Evolutionary conservation across 2,113 vertebrate genomes (phyloP).

Genomic region (Pungitius pungitius): DNA sequence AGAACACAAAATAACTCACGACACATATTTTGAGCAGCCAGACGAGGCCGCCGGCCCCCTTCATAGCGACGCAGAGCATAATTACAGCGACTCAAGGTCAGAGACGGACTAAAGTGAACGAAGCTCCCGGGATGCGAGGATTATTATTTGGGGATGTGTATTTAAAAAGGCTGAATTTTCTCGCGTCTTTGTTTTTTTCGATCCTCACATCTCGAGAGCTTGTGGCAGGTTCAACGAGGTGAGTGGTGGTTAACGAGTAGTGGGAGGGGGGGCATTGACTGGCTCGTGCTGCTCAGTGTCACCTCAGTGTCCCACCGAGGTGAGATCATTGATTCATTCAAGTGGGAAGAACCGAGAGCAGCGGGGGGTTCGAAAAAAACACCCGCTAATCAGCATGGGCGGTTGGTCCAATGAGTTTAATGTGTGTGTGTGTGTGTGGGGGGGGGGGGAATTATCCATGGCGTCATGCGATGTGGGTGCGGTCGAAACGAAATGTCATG

Average conservation of each 20-base stretch:
- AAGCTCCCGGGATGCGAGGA: constrained; percentile 47
- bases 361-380: constrained; percentile 64
- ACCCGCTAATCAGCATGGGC: constrained; percentile 73
- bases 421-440: too few species aligned
- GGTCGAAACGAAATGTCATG: constrained; percentile 52
- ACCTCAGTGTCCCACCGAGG: constrained; percentile 62
- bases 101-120: constrained; percentile 47
- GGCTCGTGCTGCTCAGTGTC: constrained; percentile 45
- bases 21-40: constrained; percentile 67
- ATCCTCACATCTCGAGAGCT: constrained; percentile 36
- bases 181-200: constrained; percentile 37
- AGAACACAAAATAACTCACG: constrained; percentile 65
- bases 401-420: constrained; percentile 54
- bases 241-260: constrained; percentile 37
- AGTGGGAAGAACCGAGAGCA: constrained; percentile 25
- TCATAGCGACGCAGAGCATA: constrained; percentile 50
- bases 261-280: constrained; percentile 42
- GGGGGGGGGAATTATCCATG: constrained; percentile 46
- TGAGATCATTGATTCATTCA: constrained; percentile 66
- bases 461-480: constrained; percentile 37
- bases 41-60: constrained; percentile 40
- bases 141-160: constrained; percentile 62
- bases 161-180: constrained; percentile 55
- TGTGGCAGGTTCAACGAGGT: constrained; percentile 59
- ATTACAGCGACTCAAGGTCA: constrained; percentile 68